Percentiles rank a stretch among this genome's conserved stretches.
Conservation (phyloP, 2,797 vertebrate species). For the Saxicola maurus region DNA sequence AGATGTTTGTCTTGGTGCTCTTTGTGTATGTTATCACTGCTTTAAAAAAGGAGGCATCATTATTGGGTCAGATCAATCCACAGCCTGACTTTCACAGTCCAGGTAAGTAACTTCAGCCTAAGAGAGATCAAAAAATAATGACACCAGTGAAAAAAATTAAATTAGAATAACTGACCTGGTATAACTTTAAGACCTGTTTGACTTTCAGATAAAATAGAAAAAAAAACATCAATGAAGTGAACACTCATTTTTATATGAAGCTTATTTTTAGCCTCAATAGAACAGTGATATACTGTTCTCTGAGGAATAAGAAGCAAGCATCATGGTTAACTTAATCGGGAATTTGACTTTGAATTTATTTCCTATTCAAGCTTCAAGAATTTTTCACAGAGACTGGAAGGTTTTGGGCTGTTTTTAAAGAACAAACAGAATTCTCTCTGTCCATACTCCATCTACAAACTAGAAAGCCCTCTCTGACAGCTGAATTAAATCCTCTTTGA, state of each 20-base stretch:
- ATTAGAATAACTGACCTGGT: constrained; percentile 54
- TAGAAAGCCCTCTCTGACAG: constrained; percentile 67
- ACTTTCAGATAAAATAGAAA: constrained; percentile 65
- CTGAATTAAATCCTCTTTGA: constrained; percentile 72
- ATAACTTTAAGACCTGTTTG: constrained; percentile 61
- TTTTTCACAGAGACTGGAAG: constrained; percentile 67
- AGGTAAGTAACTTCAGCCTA: not conserved
- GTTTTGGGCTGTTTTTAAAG: constrained; percentile 74
- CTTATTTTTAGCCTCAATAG: constrained; percentile 66
- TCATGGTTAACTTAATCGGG: constrained; percentile 64
- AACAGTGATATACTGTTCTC: constrained; percentile 63
- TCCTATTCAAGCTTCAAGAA: constrained; percentile 69
- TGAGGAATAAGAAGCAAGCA: constrained; percentile 69
- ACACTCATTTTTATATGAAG: constrained; percentile 54
- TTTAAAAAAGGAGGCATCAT: not conserved
- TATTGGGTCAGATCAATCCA: not conserved
- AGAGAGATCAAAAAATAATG: not conserved
- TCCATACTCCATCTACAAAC: constrained; percentile 62
- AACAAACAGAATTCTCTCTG: constrained; percentile 71
- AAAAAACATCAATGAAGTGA: constrained; percentile 26
- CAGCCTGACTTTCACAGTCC: not conserved
- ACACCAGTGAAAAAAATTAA: not conserved
- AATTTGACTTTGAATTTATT: constrained; percentile 77
- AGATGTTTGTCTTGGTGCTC: not conserved
- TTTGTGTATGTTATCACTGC: not conserved